Conservation (phyloP, 2,113 vertebrate genomes). For the Nerophis lumbriciformis region DNA sequence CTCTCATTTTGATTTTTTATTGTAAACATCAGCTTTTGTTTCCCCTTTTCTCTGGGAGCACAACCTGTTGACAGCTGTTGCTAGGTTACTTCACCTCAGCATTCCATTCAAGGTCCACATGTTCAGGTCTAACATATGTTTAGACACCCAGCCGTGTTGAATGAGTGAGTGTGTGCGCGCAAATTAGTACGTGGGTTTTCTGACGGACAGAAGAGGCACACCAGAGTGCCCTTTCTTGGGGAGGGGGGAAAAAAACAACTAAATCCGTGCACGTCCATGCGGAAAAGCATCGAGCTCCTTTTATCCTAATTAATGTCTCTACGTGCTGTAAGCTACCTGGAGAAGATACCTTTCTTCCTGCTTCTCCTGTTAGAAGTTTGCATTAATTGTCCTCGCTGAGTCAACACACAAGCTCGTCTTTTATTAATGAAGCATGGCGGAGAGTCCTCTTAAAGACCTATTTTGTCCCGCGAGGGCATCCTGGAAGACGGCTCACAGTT, state of each 20-base stretch:
- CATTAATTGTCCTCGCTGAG: constrained; percentile 29
- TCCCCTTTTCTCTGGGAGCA: constrained; percentile 32
- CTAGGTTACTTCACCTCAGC: constrained; percentile 61
- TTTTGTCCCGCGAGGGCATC: background rate
- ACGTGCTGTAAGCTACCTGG: background rate
- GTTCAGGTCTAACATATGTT: background rate
- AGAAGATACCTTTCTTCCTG: background rate
- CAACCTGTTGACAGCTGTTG: constrained; percentile 62
- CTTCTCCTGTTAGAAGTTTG: constrained; percentile 2
- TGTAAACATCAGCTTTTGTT: background rate
- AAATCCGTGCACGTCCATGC: background rate
- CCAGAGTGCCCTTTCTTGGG: constrained; percentile 5
- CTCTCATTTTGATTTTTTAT: background rate
- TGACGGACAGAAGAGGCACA: constrained; percentile 10
- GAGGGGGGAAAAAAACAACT: constrained; percentile 1
- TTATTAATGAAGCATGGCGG: constrained; percentile 15
- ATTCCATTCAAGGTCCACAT: constrained; percentile 14
- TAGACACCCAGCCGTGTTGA: background rate
- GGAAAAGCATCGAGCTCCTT: constrained; percentile 17
- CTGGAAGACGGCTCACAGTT: background rate
- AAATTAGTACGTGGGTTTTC: constrained; percentile 6
- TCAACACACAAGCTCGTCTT: constrained; percentile 13
- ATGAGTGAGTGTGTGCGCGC: constrained; percentile 8
- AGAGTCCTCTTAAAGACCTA: background rate
- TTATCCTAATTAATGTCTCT: constrained; percentile 13